Conservation (phyloP, 30 jellyfish, hydroid and myxozoan species). For the Chironex yamaguchii region DNA sequence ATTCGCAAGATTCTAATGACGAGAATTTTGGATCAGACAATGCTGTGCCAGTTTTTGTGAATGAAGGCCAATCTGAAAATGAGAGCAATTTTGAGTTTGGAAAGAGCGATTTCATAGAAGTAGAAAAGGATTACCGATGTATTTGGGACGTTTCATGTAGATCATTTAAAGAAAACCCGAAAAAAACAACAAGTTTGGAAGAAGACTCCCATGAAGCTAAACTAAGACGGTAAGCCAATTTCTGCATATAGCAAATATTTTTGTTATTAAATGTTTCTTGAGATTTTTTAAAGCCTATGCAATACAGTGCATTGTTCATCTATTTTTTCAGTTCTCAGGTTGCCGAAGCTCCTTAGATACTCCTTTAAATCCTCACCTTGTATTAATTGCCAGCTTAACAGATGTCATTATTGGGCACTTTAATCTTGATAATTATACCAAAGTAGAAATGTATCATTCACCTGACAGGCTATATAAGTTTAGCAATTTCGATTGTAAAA, state of each 20-base stretch:
- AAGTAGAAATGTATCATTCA: too few relatives aligned
- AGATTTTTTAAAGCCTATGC: too few relatives aligned
- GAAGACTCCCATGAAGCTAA: too few relatives aligned
- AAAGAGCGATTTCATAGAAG: not conserved
- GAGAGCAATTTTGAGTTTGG: not conserved
- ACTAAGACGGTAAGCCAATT: not conserved
- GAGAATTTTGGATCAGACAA: not conserved
- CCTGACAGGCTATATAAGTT: too few relatives aligned
- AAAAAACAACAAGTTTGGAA: not conserved
- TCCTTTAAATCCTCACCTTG: not conserved
- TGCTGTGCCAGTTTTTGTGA: too few relatives aligned
- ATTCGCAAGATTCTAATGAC: not conserved
- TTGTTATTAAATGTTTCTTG: too few relatives aligned
- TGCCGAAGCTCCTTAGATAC: not conserved
- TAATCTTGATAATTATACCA: too few relatives aligned
- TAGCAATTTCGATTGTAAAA: too few relatives aligned
- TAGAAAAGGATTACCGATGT: not conserved
- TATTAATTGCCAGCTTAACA: not conserved
- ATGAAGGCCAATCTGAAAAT: too few relatives aligned
- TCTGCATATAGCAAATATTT: too few relatives aligned
- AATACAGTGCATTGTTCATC: too few relatives aligned
- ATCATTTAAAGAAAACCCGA: not conserved
- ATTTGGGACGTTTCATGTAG: not conserved
- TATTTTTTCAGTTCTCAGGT: not conserved
- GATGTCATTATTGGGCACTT: not conserved